Evolutionary conservation across 2,888 invertebrate genomes (phyloP).

Genomic region (Melanostoma mellinum): DNA sequence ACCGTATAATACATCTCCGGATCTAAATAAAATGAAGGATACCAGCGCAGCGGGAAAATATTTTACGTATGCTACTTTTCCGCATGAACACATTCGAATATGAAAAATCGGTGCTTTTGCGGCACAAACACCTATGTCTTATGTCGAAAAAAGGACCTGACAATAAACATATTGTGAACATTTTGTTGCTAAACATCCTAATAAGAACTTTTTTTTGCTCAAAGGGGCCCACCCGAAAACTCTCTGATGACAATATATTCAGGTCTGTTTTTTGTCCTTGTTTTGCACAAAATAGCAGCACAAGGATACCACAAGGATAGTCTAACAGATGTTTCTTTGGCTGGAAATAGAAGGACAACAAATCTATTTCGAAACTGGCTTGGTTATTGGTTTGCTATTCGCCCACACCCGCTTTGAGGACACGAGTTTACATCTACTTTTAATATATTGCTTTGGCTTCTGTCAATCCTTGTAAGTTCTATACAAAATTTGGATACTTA

Average conservation of each 20-base stretch:
- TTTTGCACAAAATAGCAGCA: conserved; percentile 36
- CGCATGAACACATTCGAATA: conserved; percentile 71
- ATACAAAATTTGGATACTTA: conserved; percentile 69
- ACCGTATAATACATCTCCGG: conserved; percentile 61
- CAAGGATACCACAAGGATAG: conserved; percentile 47
- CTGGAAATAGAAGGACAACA: conserved; percentile 65
- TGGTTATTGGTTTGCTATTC: conserved; percentile 63
- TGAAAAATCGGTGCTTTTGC: conserved; percentile 68
- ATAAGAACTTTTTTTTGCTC: conserved; percentile 69
- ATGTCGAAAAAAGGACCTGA: conserved; percentile 51
- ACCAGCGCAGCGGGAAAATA: conserved; percentile 27
- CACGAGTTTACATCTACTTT: conserved; percentile 71
- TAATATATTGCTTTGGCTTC: conserved; percentile 63
- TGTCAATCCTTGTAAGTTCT: conserved; percentile 46
- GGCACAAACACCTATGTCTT: conserved; percentile 56
- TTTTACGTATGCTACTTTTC: conserved; percentile 72
- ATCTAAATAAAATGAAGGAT: conserved; percentile 37
- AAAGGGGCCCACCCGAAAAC: conserved; percentile 62
- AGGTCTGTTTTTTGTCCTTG: conserved; percentile 8
- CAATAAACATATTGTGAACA: conserved; percentile 66
- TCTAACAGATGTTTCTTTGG: conserved; percentile 71
- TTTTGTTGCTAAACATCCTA: conserved; percentile 70
- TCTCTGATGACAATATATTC: conserved; percentile 66
- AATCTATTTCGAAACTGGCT: conserved; percentile 70
- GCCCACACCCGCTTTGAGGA: conserved; percentile 39